These are phyloP conservation scores for Ophthalmolycus amberensis DNA, from an alignment of 2,113 vertebrate species.

Conservation along the genomic window DNA sequence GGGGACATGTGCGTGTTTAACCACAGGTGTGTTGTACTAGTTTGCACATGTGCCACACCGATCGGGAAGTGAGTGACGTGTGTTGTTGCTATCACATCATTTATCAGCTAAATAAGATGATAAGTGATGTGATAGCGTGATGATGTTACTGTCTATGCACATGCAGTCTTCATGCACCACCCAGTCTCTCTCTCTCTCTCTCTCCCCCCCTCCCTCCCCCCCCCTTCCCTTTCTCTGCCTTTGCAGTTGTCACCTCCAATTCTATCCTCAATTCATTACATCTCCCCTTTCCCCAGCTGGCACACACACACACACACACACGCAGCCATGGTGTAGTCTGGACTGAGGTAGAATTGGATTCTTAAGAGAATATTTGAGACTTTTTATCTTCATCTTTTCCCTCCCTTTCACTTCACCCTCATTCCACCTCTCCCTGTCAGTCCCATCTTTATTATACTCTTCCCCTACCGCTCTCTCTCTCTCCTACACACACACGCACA, in stretches of 20 bases:
- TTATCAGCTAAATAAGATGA: no score
- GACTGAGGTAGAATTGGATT: slow-evolving; percentile 54
- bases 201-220: no score
- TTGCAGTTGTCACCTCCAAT: slow-evolving; percentile 71
- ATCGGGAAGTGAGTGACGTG: no score
- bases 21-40: no score
- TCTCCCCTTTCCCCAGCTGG: slow-evolving; percentile 38
- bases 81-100: no score
- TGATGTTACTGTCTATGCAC: neutral
- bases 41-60: no score
- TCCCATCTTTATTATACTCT: slow-evolving; percentile 38
- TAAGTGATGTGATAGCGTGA: no score
- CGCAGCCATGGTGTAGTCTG: slow-evolving; percentile 21
- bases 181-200: no score
- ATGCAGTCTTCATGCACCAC: neutral
- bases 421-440: slow-evolving; percentile 15
- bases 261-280: slow-evolving; percentile 69
- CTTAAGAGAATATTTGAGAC: slow-evolving; percentile 55
- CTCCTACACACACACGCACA: neutral
- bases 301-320: neutral
- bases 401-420: slow-evolving; percentile 50
- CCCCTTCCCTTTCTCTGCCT: slow-evolving; percentile 39
- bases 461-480: neutral
- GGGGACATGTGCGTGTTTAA: no score
- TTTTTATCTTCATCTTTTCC: slow-evolving; percentile 59